Base-by-base conservation (phyloP, 1,140 invertebrate genomes). In the Drosophila ananassae region DNA sequence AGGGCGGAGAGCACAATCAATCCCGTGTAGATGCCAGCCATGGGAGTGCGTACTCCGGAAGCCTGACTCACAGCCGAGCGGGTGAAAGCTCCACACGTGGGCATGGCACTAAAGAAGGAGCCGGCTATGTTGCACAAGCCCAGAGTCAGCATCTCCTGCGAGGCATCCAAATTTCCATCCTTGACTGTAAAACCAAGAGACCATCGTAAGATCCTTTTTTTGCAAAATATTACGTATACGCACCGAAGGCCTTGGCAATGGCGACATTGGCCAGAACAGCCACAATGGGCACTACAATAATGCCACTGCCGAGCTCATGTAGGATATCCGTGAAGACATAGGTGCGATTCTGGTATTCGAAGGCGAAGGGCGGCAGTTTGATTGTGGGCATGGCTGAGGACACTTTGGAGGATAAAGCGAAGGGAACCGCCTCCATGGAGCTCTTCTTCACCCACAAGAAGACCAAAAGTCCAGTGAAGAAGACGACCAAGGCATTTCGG, bases 221-320 rank as follows among this genome's bases (percentile, higher is more conserved):
- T 0, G 0, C 0, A 7, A 22, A 10, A 48, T 28, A 69, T 80
- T 22, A 44, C 17, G 52, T n/a, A 72, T 82, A 93, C 94, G 93
- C 91, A 96, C 95, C 93, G 89, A 97, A 98, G 6, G 96, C 95
- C 92, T 98, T 98, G 6, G 96, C 96, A 76, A 98, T 97, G 17
- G 97, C 97, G 56, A 97, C 96, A 79, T 97, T 97, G 53, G 96
- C 96, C 21, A 98, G 92, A 3, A 97, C 95, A 52, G 96, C 96
- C 22, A 97, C 94, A 25, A 98, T 87, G 13, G 97, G 96, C 57
- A 97, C 92, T 12, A 97, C 93, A 46, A 96, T 78, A 5, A 98
- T 93, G 1, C 95, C 95, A 21, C 95, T 94, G 30, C 95, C 95
- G 54, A 97, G 93, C 58, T 94, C 93, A 13, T 92, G 84, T 8